Evolutionary conservation across 2,888 invertebrate genomes (phyloP).

Genomic region (Acanthoscelides obtectus): DNA sequence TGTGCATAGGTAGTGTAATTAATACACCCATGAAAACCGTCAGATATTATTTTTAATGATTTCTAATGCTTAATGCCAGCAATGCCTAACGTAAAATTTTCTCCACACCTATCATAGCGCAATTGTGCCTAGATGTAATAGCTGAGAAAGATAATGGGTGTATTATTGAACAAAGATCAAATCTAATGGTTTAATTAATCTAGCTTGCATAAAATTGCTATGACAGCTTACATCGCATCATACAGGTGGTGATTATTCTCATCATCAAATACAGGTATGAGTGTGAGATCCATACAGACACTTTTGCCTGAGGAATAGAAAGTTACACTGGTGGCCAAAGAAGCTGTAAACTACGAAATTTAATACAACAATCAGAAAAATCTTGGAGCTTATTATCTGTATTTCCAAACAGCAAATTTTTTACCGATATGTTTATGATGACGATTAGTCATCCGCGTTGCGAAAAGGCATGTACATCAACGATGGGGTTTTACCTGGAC

Average conservation of each 20-base stretch:
- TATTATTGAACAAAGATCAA: not conserved
- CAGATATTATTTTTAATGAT: not conserved
- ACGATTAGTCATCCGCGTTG: too few species aligned
- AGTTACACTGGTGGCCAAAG: not conserved
- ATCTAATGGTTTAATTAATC: not conserved
- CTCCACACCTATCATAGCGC: not conserved
- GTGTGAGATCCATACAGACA: not conserved
- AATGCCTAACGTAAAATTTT: not conserved
- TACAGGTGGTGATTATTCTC: not conserved
- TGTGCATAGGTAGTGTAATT: not conserved
- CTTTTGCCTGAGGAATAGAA: not conserved
- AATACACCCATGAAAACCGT: not conserved
- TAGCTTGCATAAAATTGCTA: not conserved
- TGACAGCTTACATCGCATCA: not conserved
- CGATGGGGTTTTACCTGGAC: too few species aligned
- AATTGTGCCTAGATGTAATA: not conserved
- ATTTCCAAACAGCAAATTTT: too few species aligned
- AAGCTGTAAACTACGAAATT: too few species aligned
- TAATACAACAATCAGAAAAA: too few species aligned
- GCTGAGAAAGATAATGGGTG: not conserved
- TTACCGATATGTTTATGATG: too few species aligned
- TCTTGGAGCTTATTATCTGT: too few species aligned
- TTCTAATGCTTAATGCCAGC: not conserved
- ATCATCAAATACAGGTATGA: not conserved
- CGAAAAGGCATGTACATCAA: too few species aligned